Percentiles rank a stretch among this genome's conserved stretches.
These are phyloP conservation scores for Drosophila subpulchrella DNA, from an alignment of 1,140 invertebrate species.

Conservation along the genomic window DNA sequence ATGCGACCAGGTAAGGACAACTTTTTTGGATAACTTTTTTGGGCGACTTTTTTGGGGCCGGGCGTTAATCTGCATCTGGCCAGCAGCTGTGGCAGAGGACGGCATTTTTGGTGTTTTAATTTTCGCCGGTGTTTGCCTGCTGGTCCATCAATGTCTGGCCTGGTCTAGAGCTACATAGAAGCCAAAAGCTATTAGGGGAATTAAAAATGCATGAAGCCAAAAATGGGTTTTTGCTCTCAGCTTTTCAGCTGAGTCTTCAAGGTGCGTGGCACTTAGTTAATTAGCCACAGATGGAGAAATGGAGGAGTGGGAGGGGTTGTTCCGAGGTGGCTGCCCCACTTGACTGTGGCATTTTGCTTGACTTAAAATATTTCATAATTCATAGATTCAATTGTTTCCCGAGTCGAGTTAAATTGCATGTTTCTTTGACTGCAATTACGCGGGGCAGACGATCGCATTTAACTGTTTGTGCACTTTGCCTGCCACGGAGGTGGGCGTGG, in stretches of 20 bases:
- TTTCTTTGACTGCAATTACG: conserved; percentile 50
- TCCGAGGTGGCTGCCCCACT: conserved; percentile 2
- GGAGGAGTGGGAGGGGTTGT: conserved; percentile 1
- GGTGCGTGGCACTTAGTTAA: conserved; percentile 69
- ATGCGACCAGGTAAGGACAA: conserved; percentile 63
- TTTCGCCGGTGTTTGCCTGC: conserved; percentile 45
- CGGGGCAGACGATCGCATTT: conserved; percentile 47
- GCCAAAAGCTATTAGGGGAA: conserved; percentile 82
- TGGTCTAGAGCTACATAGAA: conserved; percentile 23
- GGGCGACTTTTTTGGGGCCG: conserved; percentile 4
- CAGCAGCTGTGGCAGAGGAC: conserved; percentile 37
- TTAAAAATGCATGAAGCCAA: conserved; percentile 82
- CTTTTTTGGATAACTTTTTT: conserved; percentile 59
- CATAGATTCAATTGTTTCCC: conserved; percentile 71
- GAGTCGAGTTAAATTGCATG: conserved; percentile 60
- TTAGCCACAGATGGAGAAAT: conserved; percentile 44
- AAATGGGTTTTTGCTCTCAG: conserved; percentile 51
- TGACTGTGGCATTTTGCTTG: conserved; percentile 62
- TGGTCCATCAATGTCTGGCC: conserved; percentile 79
- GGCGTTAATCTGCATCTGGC: conserved; percentile 68
- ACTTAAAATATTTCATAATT: conserved; percentile 72
- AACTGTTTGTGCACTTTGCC: conserved; percentile 70
- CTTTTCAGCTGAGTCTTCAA: conserved; percentile 18
- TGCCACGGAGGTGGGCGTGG: conserved; percentile 22
- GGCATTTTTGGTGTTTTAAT: conserved; percentile 68